Evolutionary conservation across 1,140 invertebrate genomes (phyloP), one percentile per base, ranked within the genome.

Genomic region (Scaptomyza pallida): DNA sequence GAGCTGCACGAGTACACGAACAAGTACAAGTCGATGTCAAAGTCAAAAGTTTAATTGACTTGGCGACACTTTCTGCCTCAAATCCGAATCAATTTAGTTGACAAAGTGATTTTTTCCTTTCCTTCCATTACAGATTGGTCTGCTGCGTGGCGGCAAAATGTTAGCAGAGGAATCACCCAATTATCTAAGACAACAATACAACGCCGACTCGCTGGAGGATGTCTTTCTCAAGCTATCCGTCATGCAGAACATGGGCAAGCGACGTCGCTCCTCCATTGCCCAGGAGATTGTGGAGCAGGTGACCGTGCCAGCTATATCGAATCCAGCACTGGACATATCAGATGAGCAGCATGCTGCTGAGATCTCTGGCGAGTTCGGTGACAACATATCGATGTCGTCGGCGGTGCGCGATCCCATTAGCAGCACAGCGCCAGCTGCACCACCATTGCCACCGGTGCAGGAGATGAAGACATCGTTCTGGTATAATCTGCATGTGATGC

Each of bases 151-250:
- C 61, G 98, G 98, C 1, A 94, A 95, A 72, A 95, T 99, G 81
- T 92, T 99, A 10, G 98, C 98, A 0, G 98, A 99, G 92, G 96
- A 98, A 89, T 95, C 97, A 2, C 98, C 98, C 0, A 93, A 93
- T 5, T 94, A 93, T 57, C 92, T 99, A 1, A 94, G 99, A 63
- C 92, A 94, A 12, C 94, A 95, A 72, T 97, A 97, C 82, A 93
- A 94, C 19, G 93, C 95, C 2, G 94, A 96, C 51, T 97, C 95
- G 19, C 91, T 99, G 9, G 98, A 99, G 92, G 96, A 97, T 54
- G 97, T 99, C 0, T 99, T 99, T 91, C 92, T 99, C 0, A 98
- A 98, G 90, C 93, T 99, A 0, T 97, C 97, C 35, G 94, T 96
- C 0, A 89, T 95, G 41, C 96, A 97, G 91, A 97, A 96, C 89